phyloP scores from a whole-genome alignment of 2,113 vertebrate species.

The Chionis minor region DNA sequence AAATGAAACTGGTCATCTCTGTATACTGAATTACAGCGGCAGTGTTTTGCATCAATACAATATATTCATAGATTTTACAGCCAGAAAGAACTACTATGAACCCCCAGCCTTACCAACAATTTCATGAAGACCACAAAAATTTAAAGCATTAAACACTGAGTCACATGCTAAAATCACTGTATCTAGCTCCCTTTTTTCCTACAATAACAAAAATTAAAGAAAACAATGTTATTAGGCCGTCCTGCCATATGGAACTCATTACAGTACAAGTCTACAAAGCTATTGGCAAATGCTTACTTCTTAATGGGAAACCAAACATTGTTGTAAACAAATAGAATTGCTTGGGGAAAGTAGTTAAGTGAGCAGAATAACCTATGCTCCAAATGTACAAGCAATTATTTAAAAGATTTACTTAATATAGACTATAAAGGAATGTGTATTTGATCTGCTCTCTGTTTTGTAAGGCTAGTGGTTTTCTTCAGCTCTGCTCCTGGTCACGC shows the following conservation, averaged over 20 bases:
- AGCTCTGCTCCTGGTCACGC: not conserved
- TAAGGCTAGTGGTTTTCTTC: not conserved
- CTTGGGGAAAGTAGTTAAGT: not conserved
- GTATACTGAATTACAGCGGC: not conserved
- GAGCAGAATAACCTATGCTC: not conserved
- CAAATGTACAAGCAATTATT: not conserved
- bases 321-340: slow-evolving; percentile 10
- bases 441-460: not conserved
- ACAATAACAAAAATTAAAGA: not conserved
- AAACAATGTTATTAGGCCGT: not conserved
- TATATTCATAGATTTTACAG: not conserved
- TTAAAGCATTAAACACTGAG: not conserved
- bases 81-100: not conserved
- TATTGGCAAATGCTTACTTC: slow-evolving; percentile 16
- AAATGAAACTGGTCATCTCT: not conserved
- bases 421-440: not conserved
- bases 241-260: slow-evolving; percentile 47
- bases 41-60: not conserved
- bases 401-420: not conserved
- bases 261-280: not conserved
- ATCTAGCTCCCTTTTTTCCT: not conserved
- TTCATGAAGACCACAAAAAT: not conserved
- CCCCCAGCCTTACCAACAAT: not conserved
- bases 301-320: slow-evolving; percentile 12
- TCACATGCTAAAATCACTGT: not conserved